These are phyloP conservation scores for Denticeps clupeoides DNA, from an alignment of 2,797 vertebrate species.

Conservation along the genomic window DNA sequence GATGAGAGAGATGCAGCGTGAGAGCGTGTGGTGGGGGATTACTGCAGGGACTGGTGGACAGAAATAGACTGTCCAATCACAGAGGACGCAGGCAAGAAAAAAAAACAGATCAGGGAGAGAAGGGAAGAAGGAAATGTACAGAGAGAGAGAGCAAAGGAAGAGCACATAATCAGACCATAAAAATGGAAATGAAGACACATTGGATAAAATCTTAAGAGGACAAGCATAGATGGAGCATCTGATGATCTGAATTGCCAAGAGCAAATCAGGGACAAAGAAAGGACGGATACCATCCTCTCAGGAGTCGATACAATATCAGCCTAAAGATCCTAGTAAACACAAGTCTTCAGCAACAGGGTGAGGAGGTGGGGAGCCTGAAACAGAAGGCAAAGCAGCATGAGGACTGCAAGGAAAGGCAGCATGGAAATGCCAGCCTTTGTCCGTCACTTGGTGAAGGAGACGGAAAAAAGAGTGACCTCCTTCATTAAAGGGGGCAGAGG, in stretches of 20 bases:
- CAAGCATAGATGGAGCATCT: too few species aligned
- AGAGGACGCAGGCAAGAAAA: constrained; percentile 40
- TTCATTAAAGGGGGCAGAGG: constrained; percentile 61
- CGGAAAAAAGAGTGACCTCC: constrained; percentile 63
- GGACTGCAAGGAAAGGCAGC: constrained; percentile 54
- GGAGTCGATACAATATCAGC: too few species aligned
- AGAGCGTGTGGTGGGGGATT: constrained; percentile 15
- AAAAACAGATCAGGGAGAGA: constrained; percentile 9
- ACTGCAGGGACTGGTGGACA: constrained; percentile 50
- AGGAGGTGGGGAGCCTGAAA: too few species aligned
- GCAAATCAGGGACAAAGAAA: too few species aligned
- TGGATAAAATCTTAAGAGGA: too few species aligned
- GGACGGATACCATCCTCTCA: too few species aligned
- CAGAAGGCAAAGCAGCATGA: constrained; percentile 54
- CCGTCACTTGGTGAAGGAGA: constrained; percentile 66
- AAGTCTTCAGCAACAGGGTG: too few species aligned
- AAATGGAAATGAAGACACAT: too few species aligned
- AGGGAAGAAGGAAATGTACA: constrained; percentile 6
- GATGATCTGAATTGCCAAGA: too few species aligned
- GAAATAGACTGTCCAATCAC: constrained; percentile 64
- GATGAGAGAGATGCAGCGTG: constrained; percentile 22
- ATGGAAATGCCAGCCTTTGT: constrained; percentile 66
- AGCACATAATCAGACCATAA: too few species aligned
- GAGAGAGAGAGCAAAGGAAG: constrained; percentile 7
- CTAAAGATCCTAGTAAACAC: too few species aligned